Base-by-base conservation (phyloP, 2,113 vertebrate genomes). In the Numenius arquata region DNA sequence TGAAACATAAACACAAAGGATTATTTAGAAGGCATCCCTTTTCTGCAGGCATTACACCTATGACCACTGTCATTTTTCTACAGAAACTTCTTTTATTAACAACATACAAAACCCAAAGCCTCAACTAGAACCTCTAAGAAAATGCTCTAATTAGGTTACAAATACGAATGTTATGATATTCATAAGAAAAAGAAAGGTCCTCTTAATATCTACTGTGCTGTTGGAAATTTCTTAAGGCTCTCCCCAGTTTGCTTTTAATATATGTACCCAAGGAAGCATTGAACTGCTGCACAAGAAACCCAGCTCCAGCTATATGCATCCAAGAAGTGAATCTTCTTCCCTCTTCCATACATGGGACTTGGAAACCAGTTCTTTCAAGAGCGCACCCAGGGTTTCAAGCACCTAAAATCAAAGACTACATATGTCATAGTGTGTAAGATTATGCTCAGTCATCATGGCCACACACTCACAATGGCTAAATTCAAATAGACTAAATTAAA, bases 351-450 rank as follows among this genome's bases (percentile, higher is more conserved):
- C 4, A 48, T 50, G 15, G 36, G 48, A 56, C 40, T 56, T 85
- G 36, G 47, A 85, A 96, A 89, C 6, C 2, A 34, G 25, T 78
- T 40, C 27, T 78, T 91, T 40, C 66, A 41, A 48, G 23, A 52
- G 15, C 34, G 87, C 3, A 25, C 3, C 27, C 29, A 18, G 48
- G 93, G 30, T 27, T 70, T 52, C 1, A 12, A 70, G 45, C 9
- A 13, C 41, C 47, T 78, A 50, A 84, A 91, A 70, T 26, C 23
- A 74, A 65, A 80, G 25, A 26, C 34, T 62, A 45, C 7, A 32
- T 5, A 40, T 1, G 5, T 38, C 59, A 45, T 0, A 1, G 6
- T 26, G 4, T 34, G 8, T 36, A 68, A 74, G 32, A 72, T 34
- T 25, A 62, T n/a, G 34, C 9, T 52, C 47, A 56, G 25, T 45